Base-by-base conservation (phyloP, 1,140 invertebrate genomes). In the Eulimnadia texana region DNA sequence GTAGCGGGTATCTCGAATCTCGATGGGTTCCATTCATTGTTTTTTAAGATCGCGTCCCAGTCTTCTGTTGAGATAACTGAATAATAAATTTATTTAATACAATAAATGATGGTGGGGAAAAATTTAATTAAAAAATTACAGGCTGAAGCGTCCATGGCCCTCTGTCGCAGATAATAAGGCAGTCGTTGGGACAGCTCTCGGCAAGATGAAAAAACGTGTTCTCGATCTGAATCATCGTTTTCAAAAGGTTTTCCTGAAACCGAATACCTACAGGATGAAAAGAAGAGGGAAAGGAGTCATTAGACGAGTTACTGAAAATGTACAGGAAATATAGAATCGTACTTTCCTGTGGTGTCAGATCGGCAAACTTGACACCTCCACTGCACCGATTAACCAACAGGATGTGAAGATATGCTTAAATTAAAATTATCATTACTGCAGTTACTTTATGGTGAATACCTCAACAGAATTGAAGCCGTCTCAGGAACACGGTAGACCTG, bases 401-500 rank as follows among this genome's bases (percentile, higher is more conserved):
- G 33, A 42, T 42, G 11, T 22, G 25, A 19, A 11, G 33, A 1
- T 2, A 57, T 23, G 29, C 28, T 3, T 54, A 47, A 28, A 16
- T 42, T 42, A 42, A 6, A 9, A 42, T 42, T 6, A 42, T 16
- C 6, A 6, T 42, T 16, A 42, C 16, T 42, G 33, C 16, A 16
- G 16, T 42, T 42, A 42, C 33, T 6, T 16, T 42, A n/a, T 70
- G 6, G 24, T 73, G 2, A 49, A 63, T 52, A 50, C 90, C 90
- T 90, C 75, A 97, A 83, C 70, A 98, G 82, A 71, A 97, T 86
- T 69, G 90, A 93, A 72, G 95, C 95, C 74, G 94, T 93, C 83
- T 99, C 95, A 74, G 95, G 95, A 73, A 97, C 93, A 74, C 93
- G 86, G 81, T 93, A 98, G 71, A 98, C 92, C 90, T 92, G 82